Evolutionary conservation across 2,888 invertebrate genomes (phyloP), one percentile per base, ranked within the genome.

Genomic region (Callyntrura sp.): DNA sequence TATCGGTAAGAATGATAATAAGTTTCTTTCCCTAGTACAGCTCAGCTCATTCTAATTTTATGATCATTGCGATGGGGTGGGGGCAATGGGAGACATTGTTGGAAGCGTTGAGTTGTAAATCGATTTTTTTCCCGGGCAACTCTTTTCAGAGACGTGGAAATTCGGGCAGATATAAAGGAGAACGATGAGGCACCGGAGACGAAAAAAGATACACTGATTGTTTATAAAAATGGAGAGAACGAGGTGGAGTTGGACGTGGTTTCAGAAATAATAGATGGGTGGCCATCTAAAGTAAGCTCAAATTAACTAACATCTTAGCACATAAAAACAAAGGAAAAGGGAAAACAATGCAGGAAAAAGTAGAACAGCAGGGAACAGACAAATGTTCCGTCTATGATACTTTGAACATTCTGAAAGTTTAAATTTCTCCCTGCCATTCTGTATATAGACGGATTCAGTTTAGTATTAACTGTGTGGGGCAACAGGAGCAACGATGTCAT

Each of bases 201-300:
- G 11, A 84, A 60, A 17, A 62, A 88, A 28, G 90, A 90, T 23
- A 92, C 92, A 0, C 11, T 92, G 25, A 86, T 92, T 14, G 87
- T 81, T 6, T 55, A 88, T 57, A 92, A 88, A 73, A 90, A 84
- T 79, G 92, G 90, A 9, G 90, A 91, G 51, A 62, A 89, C 25
- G 91, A 92, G 57, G 25, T 93, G 73, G 91, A 92, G 68, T 89
- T 93, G 55, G 93, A 93, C 68, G 68, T 93, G 11, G 91, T 90
- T 43, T 90, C 93, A 23, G 60, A 68, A 20, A 87, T 93, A 73
- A 85, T 83, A 25, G 73, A 92, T 11, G 91, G 85, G 11, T 93
- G 93, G 93, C 93, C 93, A 11, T 85, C 88, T 8, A 68, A 91
- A 84, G 93, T 93, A 90, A 89, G 88, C 51, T 35, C 35, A 35